These are phyloP conservation scores for Thumatha senex DNA, from an alignment of 2,888 invertebrate genomes.

Conservation along the genomic window DNA sequence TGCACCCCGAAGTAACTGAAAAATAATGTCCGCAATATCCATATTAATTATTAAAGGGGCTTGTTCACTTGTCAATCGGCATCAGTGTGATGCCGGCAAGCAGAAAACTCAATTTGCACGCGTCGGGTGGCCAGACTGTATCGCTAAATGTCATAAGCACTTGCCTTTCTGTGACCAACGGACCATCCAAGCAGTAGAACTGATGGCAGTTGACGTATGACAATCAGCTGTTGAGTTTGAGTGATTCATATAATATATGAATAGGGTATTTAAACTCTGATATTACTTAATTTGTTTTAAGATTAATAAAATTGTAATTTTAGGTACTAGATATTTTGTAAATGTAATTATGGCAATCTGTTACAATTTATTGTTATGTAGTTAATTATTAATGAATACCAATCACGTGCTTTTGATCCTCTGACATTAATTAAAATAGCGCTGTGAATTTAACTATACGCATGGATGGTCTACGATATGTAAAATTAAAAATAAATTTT, in stretches of 20 bases:
- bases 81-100: constrained; percentile 54
- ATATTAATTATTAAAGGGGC: constrained; percentile 37
- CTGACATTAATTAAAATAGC: constrained; percentile 9
- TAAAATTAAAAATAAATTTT: constrained; percentile 22
- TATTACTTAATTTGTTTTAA: too few relatives aligned
- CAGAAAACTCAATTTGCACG: constrained; percentile 72
- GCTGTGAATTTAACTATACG: constrained; percentile 20
- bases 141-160: constrained; percentile 65
- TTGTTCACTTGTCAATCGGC: constrained; percentile 60
- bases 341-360: neutral
- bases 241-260: constrained; percentile 1
- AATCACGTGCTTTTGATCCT: neutral
- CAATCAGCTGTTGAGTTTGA: constrained; percentile 1
- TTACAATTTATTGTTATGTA: neutral
- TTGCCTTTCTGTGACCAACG: constrained; percentile 38
- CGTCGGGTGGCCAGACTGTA: constrained; percentile 54
- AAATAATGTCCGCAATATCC: constrained; percentile 22
- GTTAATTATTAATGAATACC: neutral
- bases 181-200: constrained; percentile 27
- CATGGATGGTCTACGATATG: constrained; percentile 19
- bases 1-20: constrained; percentile 9
- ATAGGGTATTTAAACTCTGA: neutral
- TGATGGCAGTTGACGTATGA: constrained; percentile 34
- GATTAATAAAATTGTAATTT: too few relatives aligned
- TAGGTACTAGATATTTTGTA: too few relatives aligned